A percentile compares a stretch with the other conserved stretches of the same genome.
Conservation (phyloP, 2,797 vertebrate genomes). For the Heteromormyrus szaboi region DNA sequence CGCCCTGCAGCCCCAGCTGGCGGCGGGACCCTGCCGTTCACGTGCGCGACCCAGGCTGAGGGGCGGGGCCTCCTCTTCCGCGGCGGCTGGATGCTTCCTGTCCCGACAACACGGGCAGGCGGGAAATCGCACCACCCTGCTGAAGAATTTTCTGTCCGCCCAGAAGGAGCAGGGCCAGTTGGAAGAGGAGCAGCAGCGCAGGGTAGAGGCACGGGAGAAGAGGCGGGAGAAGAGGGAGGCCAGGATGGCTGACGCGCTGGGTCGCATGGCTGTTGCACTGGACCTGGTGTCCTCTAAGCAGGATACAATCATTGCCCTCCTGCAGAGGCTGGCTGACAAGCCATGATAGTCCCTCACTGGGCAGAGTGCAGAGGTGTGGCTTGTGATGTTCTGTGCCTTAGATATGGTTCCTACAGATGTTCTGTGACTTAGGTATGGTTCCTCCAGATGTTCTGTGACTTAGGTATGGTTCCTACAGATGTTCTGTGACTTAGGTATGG, state of each 20-base stretch:
- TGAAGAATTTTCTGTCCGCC: slow-evolving; percentile 46
- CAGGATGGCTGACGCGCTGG: slow-evolving; percentile 52
- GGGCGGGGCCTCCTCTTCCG: background rate
- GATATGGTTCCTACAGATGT: background rate
- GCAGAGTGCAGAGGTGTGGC: background rate
- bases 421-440: background rate
- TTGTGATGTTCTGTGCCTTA: background rate
- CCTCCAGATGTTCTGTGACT: background rate
- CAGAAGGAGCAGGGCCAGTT: slow-evolving; percentile 51
- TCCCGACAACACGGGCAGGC: slow-evolving; percentile 36
- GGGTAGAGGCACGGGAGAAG: slow-evolving; percentile 51
- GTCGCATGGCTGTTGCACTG: slow-evolving; percentile 57
- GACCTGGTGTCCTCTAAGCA: slow-evolving; percentile 64
- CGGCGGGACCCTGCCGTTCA: slow-evolving; percentile 8
- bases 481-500: background rate
- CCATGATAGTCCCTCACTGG: slow-evolving; percentile 42
- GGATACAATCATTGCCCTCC: slow-evolving; percentile 60
- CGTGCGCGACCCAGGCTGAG: background rate
- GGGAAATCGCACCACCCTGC: slow-evolving; percentile 32
- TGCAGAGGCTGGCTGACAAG: slow-evolving; percentile 58
- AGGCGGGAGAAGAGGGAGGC: slow-evolving; percentile 56
- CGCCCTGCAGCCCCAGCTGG: slow-evolving; percentile 11
- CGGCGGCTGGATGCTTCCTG: slow-evolving; percentile 29
- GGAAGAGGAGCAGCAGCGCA: slow-evolving; percentile 43
- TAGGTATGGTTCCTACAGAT: background rate